Percentiles rank a stretch among this genome's conserved stretches.
Evolutionary conservation across 1,140 invertebrate genomes (phyloP).

Genomic region (Anastatus disparis): DNA sequence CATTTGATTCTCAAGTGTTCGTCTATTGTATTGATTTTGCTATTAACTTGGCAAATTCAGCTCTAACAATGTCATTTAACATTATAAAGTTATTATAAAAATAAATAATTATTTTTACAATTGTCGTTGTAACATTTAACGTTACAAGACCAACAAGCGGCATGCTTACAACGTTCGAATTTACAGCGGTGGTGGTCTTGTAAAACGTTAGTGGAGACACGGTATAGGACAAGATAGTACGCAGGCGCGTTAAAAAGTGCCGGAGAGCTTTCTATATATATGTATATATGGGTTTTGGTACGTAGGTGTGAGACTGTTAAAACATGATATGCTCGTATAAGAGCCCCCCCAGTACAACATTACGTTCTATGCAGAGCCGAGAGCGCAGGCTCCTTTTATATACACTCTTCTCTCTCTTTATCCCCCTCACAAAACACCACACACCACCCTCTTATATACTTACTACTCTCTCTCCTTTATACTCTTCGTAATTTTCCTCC

Average conservation of each 20-base stretch:
- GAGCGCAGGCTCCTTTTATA: constrained; percentile 25
- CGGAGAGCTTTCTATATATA: no score
- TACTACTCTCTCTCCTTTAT: no score
- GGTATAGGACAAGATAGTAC: no score
- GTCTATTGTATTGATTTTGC: constrained; percentile 41
- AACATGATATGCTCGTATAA: no score
- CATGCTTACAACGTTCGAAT: constrained; percentile 36
- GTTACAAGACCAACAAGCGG: constrained; percentile 17
- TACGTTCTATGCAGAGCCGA: constrained; percentile 4
- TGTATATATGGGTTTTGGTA: no score
- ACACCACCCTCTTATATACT: no score
- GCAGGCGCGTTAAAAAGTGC: no score
- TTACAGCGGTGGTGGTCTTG: constrained; percentile 28
- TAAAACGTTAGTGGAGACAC: no score
- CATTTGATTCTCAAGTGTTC: constrained; percentile 42
- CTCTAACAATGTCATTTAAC: background rate
- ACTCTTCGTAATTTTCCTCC: no score
- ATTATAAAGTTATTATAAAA: background rate
- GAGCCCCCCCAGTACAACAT: no score
- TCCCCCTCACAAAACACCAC: no score
- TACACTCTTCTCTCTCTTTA: no score
- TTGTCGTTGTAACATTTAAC: constrained; percentile 12
- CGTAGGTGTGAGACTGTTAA: background rate
- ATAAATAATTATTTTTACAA: background rate
- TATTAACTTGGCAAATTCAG: constrained; percentile 5